Evolutionary conservation across 2,113 vertebrate genomes (phyloP).

Genomic region (Rhinolophus ferrumequinum): DNA sequence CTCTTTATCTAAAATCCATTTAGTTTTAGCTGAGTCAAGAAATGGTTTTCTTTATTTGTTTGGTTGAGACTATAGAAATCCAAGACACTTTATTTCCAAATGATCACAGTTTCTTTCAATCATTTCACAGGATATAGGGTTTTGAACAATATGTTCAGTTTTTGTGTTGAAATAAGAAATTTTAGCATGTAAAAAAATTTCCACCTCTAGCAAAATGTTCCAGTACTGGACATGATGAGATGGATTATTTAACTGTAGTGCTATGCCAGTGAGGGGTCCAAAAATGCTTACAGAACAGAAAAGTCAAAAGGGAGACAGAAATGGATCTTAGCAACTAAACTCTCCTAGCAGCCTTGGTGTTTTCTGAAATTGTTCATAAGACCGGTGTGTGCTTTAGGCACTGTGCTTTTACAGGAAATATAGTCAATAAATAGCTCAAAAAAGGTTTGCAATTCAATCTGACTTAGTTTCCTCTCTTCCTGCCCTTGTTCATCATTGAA

Average conservation of each 20-base stretch:
- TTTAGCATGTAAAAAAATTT: not conserved
- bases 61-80: not conserved
- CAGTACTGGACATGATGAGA: not conserved
- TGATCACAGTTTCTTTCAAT: not conserved
- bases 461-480: not conserved
- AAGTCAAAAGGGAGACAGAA: constrained; percentile 5
- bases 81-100: not conserved
- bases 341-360: not conserved
- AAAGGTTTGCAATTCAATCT: not conserved
- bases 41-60: not conserved
- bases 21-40: not conserved
- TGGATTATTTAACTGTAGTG: not conserved
- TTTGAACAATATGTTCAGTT: not conserved
- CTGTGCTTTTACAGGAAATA: not conserved
- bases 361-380: not conserved
- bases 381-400: not conserved
- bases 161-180: not conserved
- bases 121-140: not conserved
- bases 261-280: not conserved
- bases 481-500: not conserved
- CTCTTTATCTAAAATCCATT: not conserved
- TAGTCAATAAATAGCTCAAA: constrained; percentile 1
- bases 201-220: not conserved
- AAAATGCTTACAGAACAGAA: not conserved
- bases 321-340: not conserved